Percentiles rank a stretch among this genome's conserved stretches.
These are phyloP conservation scores for Drosophila azteca DNA, from an alignment of 1,140 invertebrate genomes.

Conservation along the genomic window DNA sequence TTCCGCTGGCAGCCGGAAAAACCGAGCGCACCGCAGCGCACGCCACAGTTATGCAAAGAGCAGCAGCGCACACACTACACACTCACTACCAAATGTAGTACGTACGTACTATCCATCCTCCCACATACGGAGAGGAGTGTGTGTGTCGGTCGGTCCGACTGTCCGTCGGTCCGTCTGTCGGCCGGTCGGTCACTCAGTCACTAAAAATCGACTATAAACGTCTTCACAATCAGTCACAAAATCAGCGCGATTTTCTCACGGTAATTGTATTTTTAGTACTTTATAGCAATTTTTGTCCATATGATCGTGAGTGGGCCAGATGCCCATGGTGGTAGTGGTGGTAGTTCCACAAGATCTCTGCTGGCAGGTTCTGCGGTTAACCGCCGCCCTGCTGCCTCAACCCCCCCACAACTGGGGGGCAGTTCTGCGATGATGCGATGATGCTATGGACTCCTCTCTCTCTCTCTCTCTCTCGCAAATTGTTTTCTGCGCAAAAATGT, in stretches of 20 bases:
- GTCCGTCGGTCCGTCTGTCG: conserved; percentile 1
- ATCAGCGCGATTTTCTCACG: conserved; percentile 79
- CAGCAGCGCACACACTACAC: conserved; percentile 35
- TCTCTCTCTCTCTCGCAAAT: conserved; percentile 20
- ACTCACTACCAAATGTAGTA: neutral
- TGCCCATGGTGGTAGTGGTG: conserved; percentile 49
- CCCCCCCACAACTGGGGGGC: too few species aligned
- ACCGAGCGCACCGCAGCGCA: conserved; percentile 48
- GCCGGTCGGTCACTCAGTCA: conserved; percentile 59
- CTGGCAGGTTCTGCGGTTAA: conserved; percentile 21
- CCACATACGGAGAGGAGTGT: conserved; percentile 20
- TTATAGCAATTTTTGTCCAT: conserved; percentile 82
- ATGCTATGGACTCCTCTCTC: neutral
- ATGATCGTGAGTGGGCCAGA: conserved; percentile 77
- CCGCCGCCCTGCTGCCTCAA: conserved; percentile 10
- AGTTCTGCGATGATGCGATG: too few species aligned
- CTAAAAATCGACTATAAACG: conserved; percentile 81
- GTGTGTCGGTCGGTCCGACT: conserved; percentile 1
- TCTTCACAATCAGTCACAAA: conserved; percentile 81
- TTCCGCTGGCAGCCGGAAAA: conserved; percentile 33
- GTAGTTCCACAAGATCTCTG: conserved; percentile 10
- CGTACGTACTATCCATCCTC: conserved; percentile 11
- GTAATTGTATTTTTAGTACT: conserved; percentile 83
- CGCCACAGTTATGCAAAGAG: conserved; percentile 67
- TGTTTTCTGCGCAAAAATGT: conserved; percentile 61